Base-by-base conservation (phyloP, 2,888 invertebrate genomes). In the Erpobdella octoculata region DNA sequence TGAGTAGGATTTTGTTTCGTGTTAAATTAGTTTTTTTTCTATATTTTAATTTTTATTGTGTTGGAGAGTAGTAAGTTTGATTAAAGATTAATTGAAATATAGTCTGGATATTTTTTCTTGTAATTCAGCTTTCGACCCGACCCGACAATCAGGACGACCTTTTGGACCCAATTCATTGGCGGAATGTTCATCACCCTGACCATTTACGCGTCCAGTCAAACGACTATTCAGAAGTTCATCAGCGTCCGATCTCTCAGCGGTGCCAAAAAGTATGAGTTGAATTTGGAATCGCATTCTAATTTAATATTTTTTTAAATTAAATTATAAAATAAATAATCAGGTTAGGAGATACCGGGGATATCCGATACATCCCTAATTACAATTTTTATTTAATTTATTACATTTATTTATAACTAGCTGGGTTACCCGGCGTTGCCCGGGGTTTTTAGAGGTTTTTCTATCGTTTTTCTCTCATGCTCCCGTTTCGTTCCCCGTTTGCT, bases 111-210 rank as follows among this genome's bases (percentile, higher is more conserved):
- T 62, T 62, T 36, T 28, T 36, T n/a, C 12, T 41, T 18, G 8
- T 28, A 5, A 37, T 70, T 18, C 67, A 79, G 78, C 41, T 88
- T 91, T 84, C 87, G 90, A 81, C 87, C 89, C 0, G 88, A 88
- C 81, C 91, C 91, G 0, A 90, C 91, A 0, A 88, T 89, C 0
- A 87, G 93, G 0, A 92, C 93, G 80, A 91, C 91, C 25, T 89
- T 93, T 76, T 94, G 92, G 91, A 87, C 88, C 2, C 88, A 90
- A 0, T 79, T 90, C 15, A 84, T 92, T 71, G 94, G 93, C n/a
- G 92, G 92, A 2, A 91, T 90, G n/a, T 88, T 93, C 81, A 92
- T 92, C 79, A 93, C 92, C 91, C 87, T 90, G 70, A 90, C 91
- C 65, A 89, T 93, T 87, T 93, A 91, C 83, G 91, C 91, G 80